These are phyloP conservation scores for Protophormia terraenovae DNA, from an alignment of 2,888 invertebrate genomes.

Conservation along the genomic window DNA sequence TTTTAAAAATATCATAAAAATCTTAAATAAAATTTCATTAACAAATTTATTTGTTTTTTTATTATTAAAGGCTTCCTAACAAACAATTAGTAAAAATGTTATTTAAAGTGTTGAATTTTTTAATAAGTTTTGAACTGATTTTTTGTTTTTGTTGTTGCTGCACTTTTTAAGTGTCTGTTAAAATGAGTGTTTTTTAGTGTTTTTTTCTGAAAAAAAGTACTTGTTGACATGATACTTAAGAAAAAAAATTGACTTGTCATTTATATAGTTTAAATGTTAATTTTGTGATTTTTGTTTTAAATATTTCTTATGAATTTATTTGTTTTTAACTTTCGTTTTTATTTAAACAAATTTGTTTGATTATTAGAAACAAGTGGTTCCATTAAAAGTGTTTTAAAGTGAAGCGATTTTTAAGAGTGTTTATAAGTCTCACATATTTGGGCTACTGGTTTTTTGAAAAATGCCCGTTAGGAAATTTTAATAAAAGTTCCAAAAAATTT, in stretches of 20 bases:
- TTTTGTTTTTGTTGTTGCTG: too few relatives aligned
- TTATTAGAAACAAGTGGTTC: not conserved
- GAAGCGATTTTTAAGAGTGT: not conserved
- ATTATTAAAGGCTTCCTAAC: slow-evolving; percentile 2
- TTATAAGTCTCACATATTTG: not conserved
- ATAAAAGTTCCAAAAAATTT: too few relatives aligned
- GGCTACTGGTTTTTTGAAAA: slow-evolving; percentile 4
- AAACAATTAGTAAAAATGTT: not conserved
- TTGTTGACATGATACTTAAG: slow-evolving; percentile 50
- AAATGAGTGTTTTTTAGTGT: not conserved
- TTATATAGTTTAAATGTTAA: slow-evolving; percentile 17
- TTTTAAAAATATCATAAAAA: not conserved
- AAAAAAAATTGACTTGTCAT: slow-evolving; percentile 35
- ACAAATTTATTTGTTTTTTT: slow-evolving; percentile 47
- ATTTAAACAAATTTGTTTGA: slow-evolving; percentile 1
- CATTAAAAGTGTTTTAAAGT: slow-evolving; percentile 8
- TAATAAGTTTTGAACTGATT: not conserved
- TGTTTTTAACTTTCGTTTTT: slow-evolving; percentile 12
- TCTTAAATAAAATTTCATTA: slow-evolving; percentile 30
- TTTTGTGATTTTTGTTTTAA: slow-evolving; percentile 4
- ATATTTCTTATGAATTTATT: not conserved
- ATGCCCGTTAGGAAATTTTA: not conserved
- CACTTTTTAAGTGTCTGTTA: slow-evolving; percentile 6
- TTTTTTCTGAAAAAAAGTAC: not conserved
- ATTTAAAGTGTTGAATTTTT: not conserved